These are phyloP conservation scores for Anticlea derivata DNA, from an alignment of 2,888 invertebrate genomes.

Conservation along the genomic window DNA sequence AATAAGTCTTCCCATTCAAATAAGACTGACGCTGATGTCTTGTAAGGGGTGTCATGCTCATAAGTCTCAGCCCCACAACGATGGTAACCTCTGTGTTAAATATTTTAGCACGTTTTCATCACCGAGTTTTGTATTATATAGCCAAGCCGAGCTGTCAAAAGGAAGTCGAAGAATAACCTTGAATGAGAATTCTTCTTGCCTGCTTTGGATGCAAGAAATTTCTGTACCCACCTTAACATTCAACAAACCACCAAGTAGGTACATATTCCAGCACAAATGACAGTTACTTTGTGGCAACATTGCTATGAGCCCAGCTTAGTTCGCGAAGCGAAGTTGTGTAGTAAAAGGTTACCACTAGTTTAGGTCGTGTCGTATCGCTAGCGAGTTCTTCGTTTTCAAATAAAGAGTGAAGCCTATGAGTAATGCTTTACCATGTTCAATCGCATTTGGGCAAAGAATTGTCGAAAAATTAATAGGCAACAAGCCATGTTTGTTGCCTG, in stretches of 20 bases:
- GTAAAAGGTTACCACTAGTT: slow-evolving; percentile 4
- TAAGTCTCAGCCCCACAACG: neutral
- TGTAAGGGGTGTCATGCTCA: neutral
- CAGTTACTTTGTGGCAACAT: slow-evolving; percentile 37
- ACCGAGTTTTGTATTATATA: no score
- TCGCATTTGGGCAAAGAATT: no score
- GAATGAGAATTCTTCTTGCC: no score
- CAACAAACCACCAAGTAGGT: slow-evolving; percentile 10
- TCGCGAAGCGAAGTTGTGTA: slow-evolving; percentile 21
- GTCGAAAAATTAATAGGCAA: no score
- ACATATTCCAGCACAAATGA: slow-evolving; percentile 24
- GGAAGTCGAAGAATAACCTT: no score
- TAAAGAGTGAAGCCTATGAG: no score
- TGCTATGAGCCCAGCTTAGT: slow-evolving; percentile 19
- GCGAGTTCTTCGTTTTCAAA: neutral
- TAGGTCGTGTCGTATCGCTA: neutral
- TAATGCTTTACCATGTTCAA: no score
- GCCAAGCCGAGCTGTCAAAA: no score
- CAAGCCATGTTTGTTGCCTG: no score
- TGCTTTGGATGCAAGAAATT: neutral
- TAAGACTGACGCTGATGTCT: slow-evolving; percentile 19
- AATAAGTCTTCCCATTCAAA: slow-evolving; percentile 17
- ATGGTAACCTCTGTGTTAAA: neutral
- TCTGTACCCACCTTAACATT: neutral
- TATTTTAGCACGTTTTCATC: neutral